Percentiles rank a stretch among this genome's conserved stretches.
phyloP scores from a whole-genome alignment of 2,797 vertebrate species.

The Eupleurogrammus muticus region DNA sequence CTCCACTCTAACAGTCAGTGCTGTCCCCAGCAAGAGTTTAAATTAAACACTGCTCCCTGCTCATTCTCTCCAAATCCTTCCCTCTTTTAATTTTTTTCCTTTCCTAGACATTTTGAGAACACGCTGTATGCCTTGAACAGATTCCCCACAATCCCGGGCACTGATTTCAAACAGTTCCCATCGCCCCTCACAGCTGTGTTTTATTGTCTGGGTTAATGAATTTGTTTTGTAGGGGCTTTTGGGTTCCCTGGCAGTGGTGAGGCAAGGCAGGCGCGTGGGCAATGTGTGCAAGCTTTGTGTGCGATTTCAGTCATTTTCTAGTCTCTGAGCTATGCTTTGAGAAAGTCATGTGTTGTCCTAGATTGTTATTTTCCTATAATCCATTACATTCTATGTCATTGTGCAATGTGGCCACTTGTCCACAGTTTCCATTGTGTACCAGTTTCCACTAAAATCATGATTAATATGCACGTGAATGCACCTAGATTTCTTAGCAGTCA shows the following conservation, averaged over 20 bases:
- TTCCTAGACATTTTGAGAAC: conserved; percentile 49
- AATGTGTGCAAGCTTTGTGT: conserved; percentile 54
- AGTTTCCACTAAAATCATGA: conserved; percentile 31
- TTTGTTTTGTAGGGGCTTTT: conserved; percentile 82
- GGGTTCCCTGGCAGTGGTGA: conserved; percentile 76
- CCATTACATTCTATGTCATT: conserved; percentile 20
- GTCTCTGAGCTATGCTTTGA: conserved; percentile 38
- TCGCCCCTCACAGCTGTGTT: conserved; percentile 78
- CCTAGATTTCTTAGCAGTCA: conserved; percentile 15
- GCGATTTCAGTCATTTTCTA: conserved; percentile 60
- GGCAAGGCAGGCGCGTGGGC: conserved; percentile 71
- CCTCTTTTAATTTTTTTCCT: conserved; percentile 17
- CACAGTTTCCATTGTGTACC: conserved; percentile 13
- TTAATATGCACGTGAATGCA: conserved; percentile 30
- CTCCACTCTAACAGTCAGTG: conserved; percentile 45
- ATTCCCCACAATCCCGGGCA: conserved; percentile 63
- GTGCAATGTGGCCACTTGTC: conserved; percentile 20
- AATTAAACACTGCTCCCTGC: conserved; percentile 59
- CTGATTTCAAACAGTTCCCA: conserved; percentile 75
- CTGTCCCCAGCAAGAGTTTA: conserved; percentile 56
- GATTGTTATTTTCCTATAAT: conserved; percentile 28
- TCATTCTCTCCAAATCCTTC: conserved; percentile 48
- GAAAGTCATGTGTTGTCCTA: conserved; percentile 31
- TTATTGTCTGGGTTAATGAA: conserved; percentile 83
- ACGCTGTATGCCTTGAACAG: conserved; percentile 64